Base-by-base conservation (phyloP, 2,113 vertebrate genomes). In the Neogale vison region DNA sequence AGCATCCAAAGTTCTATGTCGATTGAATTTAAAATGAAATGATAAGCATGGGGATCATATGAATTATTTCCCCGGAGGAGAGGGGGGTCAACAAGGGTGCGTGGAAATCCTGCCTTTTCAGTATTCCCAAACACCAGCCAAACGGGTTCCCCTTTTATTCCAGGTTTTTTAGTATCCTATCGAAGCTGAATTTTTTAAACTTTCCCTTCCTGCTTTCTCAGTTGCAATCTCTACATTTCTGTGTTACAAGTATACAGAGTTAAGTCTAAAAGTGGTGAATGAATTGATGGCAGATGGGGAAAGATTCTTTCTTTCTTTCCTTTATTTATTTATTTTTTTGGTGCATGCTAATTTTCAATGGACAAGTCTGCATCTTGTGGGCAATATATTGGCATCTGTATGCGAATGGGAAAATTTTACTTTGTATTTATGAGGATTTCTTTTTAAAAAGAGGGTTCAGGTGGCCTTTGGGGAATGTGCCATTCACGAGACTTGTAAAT, bases 401-500 rank as follows among this genome's bases (percentile, higher is more conserved):
- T 17, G 13, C 69, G 50, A 90, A 92, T 24, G 55, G 11, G 89
- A 83, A 57, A 4, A 13, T 65, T 84, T 63, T 84, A 4, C 77
- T 77, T 90, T 95, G 15, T 55, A 42, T 59, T 80, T 55, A 42
- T 80, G 9, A 65, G 74, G 23, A 34, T 42, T 76, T 96, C 14
- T 85, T 88, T 81, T 88, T 29, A 18, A 71, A 72, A 93, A 55
- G 77, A 34, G 24, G 45, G 52, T 90, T 83, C 4, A 77, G n/a
- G 84, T 79, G 47, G 13, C 47, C 67, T 90, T 80, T 90, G n/a
- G 87, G 80, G 36, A 90, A 14, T 50, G 69, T 84, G 74, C 29
- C 61, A 82, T 90, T 87, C 24, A 45, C 13, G 24, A 93, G 21
- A n/a, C 47, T 95, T 79, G 23, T 77, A 95, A 97, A 97, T 95